These are phyloP conservation scores for Rhamphomyia laevipes DNA, from an alignment of 2,888 invertebrate genomes.

Conservation along the genomic window DNA sequence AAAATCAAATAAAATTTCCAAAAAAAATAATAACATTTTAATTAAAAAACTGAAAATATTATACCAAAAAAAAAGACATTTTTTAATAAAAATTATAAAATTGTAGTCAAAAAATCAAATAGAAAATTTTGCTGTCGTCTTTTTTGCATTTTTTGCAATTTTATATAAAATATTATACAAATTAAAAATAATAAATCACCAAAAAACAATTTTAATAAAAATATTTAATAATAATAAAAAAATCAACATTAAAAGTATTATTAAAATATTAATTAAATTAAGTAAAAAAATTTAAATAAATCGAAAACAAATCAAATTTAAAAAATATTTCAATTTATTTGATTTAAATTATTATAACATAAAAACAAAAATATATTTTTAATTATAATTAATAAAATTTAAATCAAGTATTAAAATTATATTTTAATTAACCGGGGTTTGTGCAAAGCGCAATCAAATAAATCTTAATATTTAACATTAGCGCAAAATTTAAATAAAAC, in stretches of 20 bases:
- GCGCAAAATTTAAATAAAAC: not conserved
- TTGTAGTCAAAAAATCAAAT: slow-evolving; percentile 15
- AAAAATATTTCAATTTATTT: not conserved
- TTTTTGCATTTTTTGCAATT: slow-evolving; percentile 39
- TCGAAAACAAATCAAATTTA: slow-evolving; percentile 7
- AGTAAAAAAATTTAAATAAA: not conserved
- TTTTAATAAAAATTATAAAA: slow-evolving; percentile 13
- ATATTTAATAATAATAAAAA: slow-evolving; percentile 14
- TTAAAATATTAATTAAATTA: slow-evolving; percentile 5
- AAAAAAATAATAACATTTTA: slow-evolving; percentile 23
- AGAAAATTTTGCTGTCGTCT: slow-evolving; percentile 30
- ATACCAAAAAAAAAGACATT: slow-evolving; percentile 7
- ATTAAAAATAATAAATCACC: slow-evolving; percentile 16
- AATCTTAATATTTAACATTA: slow-evolving; percentile 13
- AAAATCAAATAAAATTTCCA: slow-evolving; percentile 29
- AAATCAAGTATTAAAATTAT: slow-evolving; percentile 5
- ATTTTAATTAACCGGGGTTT: slow-evolving; percentile 24
- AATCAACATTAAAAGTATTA: slow-evolving; percentile 7
- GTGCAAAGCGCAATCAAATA: slow-evolving; percentile 36
- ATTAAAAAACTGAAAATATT: slow-evolving; percentile 15
- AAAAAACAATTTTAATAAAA: slow-evolving; percentile 13
- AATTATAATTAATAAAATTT: slow-evolving; percentile 12
- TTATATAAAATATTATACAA: slow-evolving; percentile 26
- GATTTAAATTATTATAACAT: too few relatives aligned
- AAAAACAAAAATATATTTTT: not conserved